Evolutionary conservation across 2,113 vertebrate species (phyloP).

Genomic region (Capra hircus): DNA sequence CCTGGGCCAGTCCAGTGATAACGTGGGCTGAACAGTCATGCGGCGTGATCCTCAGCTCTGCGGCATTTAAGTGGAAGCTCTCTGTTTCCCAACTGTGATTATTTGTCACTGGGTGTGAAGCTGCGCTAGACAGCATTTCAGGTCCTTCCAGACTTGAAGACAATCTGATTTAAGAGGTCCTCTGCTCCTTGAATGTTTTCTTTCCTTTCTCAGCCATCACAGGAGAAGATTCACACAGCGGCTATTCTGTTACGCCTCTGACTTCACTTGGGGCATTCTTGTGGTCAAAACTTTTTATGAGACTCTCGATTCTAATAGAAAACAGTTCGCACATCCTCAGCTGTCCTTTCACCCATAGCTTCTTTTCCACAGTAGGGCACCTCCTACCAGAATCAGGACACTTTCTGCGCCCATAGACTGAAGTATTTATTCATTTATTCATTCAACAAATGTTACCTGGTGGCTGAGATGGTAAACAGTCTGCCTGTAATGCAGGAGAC

Average conservation of each 20-base stretch:
- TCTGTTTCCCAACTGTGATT: neutral
- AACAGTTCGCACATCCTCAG: neutral
- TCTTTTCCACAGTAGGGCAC: neutral
- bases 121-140: neutral
- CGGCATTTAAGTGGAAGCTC: neutral
- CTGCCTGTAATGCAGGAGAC: neutral
- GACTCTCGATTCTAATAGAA: neutral
- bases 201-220: neutral
- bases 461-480: neutral
- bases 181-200: neutral
- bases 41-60: too few relatives aligned
- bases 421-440: neutral
- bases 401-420: neutral
- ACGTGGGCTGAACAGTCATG: neutral
- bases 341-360: neutral
- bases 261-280: neutral
- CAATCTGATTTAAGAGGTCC: neutral
- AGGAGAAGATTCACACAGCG: neutral
- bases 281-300: neutral
- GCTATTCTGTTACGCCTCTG: neutral
- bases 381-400: neutral
- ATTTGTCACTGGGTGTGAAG: neutral
- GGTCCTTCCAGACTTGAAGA: neutral
- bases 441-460: neutral
- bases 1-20: neutral